Evolutionary conservation across 2,888 invertebrate species (phyloP), one percentile per base, ranked within the genome.

Genomic region (Crocallis elinguaria): DNA sequence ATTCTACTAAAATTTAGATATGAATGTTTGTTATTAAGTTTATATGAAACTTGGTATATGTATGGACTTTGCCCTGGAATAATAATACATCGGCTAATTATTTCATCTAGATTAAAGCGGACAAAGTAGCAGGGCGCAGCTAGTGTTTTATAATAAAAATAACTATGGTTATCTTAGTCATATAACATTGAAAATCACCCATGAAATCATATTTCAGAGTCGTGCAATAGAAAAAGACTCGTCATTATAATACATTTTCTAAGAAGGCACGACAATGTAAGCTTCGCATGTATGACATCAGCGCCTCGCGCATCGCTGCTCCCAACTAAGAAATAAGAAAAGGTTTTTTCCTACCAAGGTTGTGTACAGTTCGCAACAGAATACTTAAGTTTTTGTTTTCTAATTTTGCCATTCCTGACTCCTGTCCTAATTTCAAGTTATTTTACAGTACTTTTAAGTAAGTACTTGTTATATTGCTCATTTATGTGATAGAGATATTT

Each of bases 271-370:
- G 59, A 58, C 52, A 50, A 53, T 60, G 57, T 62, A 61, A 68
- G 60, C 62, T 68, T 67, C 67, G 72, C 66, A 69, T 67, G 67
- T 68, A 81, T 81, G 80, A 80, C 82, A 77, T 79, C 77, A 79
- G 75, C 73, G 66, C 66, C 69, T 72, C 73, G 73, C 75, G 76
- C 81, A 70, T 73, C 75, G 73, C 60, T 74, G 77, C 73, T 57
- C 67, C 64, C 67, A 71, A 73, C 73, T 73, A 69, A 69, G 70
- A 72, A 68, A 75, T 69, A 69, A 69, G 60, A 70, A 71, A 68
- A 64, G 57, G 69, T 69, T 75, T 62, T 66, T 69, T 65, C 65
- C 62, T 63, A 61, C 69, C 74, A 62, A 73, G 69, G 71, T 59
- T 66, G 55, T 61, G 64, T 57, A 55, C 49, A 49, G 42, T 49